Conservation (phyloP, 2,888 invertebrate genomes). For the Galerucella nymphaeae region DNA sequence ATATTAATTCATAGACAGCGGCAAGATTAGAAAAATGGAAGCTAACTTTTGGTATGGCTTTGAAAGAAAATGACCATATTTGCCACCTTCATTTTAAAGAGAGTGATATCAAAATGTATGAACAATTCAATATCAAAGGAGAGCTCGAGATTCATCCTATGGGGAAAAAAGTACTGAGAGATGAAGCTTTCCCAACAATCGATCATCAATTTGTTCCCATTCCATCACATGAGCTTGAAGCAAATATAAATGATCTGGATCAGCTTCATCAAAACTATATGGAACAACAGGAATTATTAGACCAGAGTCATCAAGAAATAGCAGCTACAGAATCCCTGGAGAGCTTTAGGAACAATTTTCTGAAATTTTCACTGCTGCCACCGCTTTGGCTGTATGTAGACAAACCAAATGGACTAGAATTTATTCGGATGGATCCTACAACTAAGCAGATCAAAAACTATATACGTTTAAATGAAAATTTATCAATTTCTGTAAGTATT, state of each 20-base stretch:
- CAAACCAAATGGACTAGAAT: background rate
- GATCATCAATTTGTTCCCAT: background rate
- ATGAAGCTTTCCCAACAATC: slow-evolving; percentile 2
- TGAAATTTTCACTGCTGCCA: background rate
- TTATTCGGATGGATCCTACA: background rate
- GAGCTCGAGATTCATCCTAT: background rate
- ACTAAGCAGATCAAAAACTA: background rate
- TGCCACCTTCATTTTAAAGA: background rate
- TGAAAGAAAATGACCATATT: background rate
- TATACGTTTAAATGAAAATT: background rate
- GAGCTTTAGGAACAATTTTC: background rate
- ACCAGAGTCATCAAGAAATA: background rate
- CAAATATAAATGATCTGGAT: background rate
- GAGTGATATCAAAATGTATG: background rate
- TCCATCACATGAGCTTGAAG: background rate
- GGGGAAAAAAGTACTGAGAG: background rate
- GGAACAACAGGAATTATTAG: background rate
- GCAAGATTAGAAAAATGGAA: too few species aligned
- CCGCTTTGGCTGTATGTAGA: background rate
- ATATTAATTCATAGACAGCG: too few species aligned
- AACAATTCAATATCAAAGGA: background rate
- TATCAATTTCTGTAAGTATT: background rate
- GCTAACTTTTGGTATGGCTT: too few species aligned
- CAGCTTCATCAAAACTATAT: background rate
- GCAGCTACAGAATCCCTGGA: background rate